Percentiles rank a stretch among this genome's conserved stretches.
phyloP scores from a whole-genome alignment of 2,797 vertebrate genomes.

The Antennarius maculatus region DNA sequence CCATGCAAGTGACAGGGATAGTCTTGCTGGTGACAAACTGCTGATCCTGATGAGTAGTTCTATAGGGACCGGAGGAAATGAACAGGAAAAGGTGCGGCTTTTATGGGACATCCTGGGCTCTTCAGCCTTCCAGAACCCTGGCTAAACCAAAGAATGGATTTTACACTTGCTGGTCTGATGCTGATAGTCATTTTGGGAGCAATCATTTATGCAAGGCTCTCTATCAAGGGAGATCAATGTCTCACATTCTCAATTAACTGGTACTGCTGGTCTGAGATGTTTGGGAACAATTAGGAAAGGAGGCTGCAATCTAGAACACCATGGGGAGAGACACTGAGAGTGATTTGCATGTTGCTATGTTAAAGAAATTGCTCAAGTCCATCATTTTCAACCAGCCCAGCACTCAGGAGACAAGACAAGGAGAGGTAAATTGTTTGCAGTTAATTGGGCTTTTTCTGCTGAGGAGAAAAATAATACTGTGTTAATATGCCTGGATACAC shows the following conservation, averaged over 20 bases:
- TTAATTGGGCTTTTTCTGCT: constrained; percentile 58
- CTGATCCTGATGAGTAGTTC: background rate
- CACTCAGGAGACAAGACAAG: constrained; percentile 61
- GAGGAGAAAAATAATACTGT: constrained; percentile 12
- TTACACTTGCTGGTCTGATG: constrained; percentile 30
- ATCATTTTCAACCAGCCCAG: constrained; percentile 67
- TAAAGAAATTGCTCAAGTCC: constrained; percentile 72
- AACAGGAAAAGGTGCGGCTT: constrained; percentile 1
- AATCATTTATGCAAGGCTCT: constrained; percentile 49
- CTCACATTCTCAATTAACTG: constrained; percentile 67
- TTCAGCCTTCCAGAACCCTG: constrained; percentile 6
- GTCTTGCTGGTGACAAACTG: background rate
- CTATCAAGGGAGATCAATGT: constrained; percentile 62
- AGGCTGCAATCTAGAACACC: constrained; percentile 67
- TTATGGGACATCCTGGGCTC: background rate
- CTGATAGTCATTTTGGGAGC: constrained; percentile 43
- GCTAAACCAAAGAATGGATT: constrained; percentile 21
- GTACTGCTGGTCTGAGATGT: constrained; percentile 57
- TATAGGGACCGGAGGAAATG: background rate
- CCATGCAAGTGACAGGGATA: background rate
- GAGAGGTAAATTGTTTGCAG: constrained; percentile 67
- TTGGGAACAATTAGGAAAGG: constrained; percentile 72
- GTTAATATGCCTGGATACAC: constrained; percentile 20
- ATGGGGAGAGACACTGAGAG: constrained; percentile 51
- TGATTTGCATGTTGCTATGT: constrained; percentile 70